phyloP scores from a whole-genome alignment of 2,113 vertebrate species.

The Phalacrocorax pelagicus region DNA sequence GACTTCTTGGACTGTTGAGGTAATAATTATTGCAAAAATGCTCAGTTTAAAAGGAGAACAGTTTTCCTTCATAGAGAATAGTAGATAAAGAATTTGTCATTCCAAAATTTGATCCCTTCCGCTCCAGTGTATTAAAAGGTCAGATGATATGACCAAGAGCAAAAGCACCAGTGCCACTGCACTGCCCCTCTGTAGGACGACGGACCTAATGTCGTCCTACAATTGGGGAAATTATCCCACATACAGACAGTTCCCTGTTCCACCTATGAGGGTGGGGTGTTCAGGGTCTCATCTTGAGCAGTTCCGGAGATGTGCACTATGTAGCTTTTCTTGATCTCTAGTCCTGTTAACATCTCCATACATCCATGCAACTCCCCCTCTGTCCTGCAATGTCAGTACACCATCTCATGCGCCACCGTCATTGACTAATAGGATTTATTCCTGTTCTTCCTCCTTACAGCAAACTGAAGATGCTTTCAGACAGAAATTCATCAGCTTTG shows the following conservation, averaged over 20 bases:
- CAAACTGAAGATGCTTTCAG: not conserved
- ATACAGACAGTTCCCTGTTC: not conserved
- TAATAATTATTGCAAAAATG: not conserved
- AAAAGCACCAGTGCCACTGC: not conserved
- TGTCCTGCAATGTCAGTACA: not conserved
- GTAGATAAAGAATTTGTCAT: not conserved
- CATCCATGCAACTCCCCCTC: not conserved
- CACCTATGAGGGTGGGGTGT: not conserved
- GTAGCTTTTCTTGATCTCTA: not conserved
- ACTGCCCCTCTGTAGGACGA: not conserved
- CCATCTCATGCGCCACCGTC: not conserved
- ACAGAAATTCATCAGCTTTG: constrained; percentile 12
- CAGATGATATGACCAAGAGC: not conserved
- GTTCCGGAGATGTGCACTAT: not conserved
- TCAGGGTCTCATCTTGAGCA: not conserved
- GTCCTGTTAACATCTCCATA: not conserved
- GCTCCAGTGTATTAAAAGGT: not conserved
- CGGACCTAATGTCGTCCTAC: not conserved
- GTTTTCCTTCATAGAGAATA: not conserved
- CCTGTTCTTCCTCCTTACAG: not conserved
- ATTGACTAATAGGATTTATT: constrained; percentile 1
- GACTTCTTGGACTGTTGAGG: not conserved
- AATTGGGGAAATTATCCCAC: not conserved
- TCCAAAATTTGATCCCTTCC: not conserved
- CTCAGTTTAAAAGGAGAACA: not conserved